Percentiles rank a stretch among this genome's conserved stretches.
Conservation (phyloP, 1,140 invertebrate species). For the Nixonia krombeini region DNA sequence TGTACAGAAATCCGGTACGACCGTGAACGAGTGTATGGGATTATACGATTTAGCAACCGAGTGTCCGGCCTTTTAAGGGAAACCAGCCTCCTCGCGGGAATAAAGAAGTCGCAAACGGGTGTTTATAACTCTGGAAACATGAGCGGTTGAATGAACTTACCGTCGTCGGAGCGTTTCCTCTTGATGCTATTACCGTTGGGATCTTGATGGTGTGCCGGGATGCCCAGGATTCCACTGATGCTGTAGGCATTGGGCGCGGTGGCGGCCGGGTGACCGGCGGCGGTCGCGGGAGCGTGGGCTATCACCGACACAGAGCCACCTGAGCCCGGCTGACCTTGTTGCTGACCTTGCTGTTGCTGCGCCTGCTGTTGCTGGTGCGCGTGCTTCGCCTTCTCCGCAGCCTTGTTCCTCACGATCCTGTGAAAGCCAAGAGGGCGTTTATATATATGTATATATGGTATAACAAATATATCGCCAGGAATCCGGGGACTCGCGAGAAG, state of each 20-base stretch:
- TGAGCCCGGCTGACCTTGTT: constrained; percentile 66
- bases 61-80: no score
- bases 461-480: neutral
- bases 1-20: no score
- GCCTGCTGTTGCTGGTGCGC: constrained; percentile 82
- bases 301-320: constrained; percentile 77
- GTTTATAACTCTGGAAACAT: no score
- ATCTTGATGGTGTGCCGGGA: constrained; percentile 81
- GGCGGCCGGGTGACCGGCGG: constrained; percentile 70
- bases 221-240: constrained; percentile 95
- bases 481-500: neutral
- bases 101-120: no score
- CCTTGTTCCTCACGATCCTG: constrained; percentile 96
- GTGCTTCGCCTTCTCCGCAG: constrained; percentile 95
- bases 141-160: constrained; percentile 64
- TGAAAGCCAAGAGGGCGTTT: constrained; percentile 36
- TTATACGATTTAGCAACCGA: no score
- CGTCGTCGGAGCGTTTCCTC: constrained; percentile 80
- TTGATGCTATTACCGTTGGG: constrained; percentile 81
- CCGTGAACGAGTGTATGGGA: no score
- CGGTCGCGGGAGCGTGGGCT: constrained; percentile 77
- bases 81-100: no score
- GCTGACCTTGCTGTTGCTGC: constrained; percentile 74
- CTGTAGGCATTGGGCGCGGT: constrained; percentile 80
- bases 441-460: constrained; percentile 20